A percentile compares a stretch with the other conserved stretches of the same genome.
phyloP scores from a whole-genome alignment of 2,113 vertebrate genomes.

The Bambusicola thoracicus region DNA sequence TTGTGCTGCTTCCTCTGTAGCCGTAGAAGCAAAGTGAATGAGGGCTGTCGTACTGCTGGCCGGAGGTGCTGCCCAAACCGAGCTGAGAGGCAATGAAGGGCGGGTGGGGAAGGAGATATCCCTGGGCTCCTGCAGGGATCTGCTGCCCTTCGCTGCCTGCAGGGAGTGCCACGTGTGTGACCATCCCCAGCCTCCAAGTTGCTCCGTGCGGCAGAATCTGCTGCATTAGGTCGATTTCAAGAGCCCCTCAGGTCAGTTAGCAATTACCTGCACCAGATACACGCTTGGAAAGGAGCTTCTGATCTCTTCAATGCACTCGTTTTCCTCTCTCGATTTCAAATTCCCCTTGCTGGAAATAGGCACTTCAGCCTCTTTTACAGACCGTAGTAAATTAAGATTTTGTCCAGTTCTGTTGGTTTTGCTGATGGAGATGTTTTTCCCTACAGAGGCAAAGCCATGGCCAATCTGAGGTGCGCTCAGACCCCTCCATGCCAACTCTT shows the following conservation, averaged over 20 bases:
- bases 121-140: background rate
- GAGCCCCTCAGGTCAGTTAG: conserved; percentile 68
- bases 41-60: background rate
- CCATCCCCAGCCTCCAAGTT: background rate
- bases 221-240: conserved; percentile 63
- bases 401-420: conserved; percentile 55
- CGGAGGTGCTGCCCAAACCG: background rate
- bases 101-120: background rate
- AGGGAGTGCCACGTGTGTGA: background rate
- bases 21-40: background rate
- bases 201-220: conserved; percentile 14
- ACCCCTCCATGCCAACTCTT: background rate
- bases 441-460: background rate
- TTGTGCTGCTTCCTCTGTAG: background rate
- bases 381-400: conserved; percentile 65
- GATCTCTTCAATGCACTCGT: conserved; percentile 65
- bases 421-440: conserved; percentile 58
- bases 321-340: conserved; percentile 67
- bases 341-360: conserved; percentile 58
- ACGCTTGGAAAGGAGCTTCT: conserved; percentile 54
- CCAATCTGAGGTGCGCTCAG: conserved; percentile 19
- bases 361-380: conserved; percentile 68
- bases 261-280: conserved; percentile 71
- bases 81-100: background rate
- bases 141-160: background rate